These are phyloP conservation scores for Labeo calbasu DNA, from an alignment of 2,797 vertebrate genomes.

Conservation along the genomic window DNA sequence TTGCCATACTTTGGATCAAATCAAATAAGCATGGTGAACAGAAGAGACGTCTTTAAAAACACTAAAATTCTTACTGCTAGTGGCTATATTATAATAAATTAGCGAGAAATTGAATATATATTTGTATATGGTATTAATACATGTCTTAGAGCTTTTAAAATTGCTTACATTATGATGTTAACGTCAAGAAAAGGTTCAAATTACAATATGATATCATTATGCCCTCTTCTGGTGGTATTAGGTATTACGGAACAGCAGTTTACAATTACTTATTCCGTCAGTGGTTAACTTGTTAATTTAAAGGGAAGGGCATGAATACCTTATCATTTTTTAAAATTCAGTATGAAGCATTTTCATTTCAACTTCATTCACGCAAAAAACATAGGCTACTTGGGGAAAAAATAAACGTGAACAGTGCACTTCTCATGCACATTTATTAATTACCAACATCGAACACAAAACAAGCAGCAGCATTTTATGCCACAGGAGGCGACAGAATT, in stretches of 20 bases:
- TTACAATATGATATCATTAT: neutral
- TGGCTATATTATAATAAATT: neutral
- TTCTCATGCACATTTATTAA: slow-evolving; percentile 18
- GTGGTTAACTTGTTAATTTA: neutral
- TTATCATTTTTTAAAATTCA: neutral
- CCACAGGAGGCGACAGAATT: neutral
- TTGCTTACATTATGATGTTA: neutral
- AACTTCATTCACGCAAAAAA: neutral
- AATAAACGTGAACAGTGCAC: neutral
- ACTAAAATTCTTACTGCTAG: no score
- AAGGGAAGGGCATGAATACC: neutral
- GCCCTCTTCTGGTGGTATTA: slow-evolving; percentile 34
- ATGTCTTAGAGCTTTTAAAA: neutral
- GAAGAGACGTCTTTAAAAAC: no score
- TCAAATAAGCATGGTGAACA: no score
- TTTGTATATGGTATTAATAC: neutral
- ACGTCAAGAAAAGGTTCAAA: neutral
- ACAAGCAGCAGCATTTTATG: neutral
- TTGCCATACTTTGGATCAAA: no score
- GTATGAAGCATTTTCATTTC: neutral
- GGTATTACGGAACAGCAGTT: neutral
- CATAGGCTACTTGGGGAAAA: neutral
- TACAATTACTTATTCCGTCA: neutral
- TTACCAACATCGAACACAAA: neutral
- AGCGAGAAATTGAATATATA: neutral